Conservation (phyloP, 2,113 vertebrate genomes). For the Naja naja region DNA sequence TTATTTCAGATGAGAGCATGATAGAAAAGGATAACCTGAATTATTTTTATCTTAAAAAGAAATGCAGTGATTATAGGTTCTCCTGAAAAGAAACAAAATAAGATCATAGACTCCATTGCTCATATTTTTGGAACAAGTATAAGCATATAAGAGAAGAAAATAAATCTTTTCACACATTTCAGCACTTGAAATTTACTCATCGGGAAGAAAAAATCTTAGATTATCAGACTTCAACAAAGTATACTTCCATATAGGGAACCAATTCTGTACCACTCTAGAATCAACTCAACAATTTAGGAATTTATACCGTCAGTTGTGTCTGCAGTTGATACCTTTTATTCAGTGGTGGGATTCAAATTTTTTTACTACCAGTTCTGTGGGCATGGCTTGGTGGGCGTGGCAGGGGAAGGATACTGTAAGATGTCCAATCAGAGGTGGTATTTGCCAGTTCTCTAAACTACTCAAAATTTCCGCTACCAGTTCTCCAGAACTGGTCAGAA, state of each 20-base stretch:
- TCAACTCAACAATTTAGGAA: neutral
- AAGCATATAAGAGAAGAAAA: neutral
- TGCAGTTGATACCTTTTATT: neutral
- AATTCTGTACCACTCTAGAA: neutral
- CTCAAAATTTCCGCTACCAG: too few species aligned
- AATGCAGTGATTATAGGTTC: neutral
- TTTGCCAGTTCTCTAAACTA: too few species aligned
- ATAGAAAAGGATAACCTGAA: neutral
- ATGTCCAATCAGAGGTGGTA: too few species aligned
- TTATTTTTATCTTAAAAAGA: neutral
- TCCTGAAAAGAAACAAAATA: neutral
- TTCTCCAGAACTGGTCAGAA: too few species aligned
- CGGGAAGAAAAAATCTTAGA: neutral
- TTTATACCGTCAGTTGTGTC: neutral
- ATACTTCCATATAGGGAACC: neutral
- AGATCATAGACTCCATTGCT: neutral
- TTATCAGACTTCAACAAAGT: neutral
- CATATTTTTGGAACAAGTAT: neutral
- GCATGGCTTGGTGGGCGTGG: too few species aligned
- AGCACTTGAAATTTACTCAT: neutral
- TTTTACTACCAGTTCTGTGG: too few species aligned
- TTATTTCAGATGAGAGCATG: neutral
- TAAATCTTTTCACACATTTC: neutral
- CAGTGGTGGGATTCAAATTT: too few species aligned
- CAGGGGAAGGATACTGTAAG: too few species aligned